These are phyloP conservation scores for Sakesphorus luctuosus DNA, from an alignment of 2,113 vertebrate genomes.

Conservation along the genomic window DNA sequence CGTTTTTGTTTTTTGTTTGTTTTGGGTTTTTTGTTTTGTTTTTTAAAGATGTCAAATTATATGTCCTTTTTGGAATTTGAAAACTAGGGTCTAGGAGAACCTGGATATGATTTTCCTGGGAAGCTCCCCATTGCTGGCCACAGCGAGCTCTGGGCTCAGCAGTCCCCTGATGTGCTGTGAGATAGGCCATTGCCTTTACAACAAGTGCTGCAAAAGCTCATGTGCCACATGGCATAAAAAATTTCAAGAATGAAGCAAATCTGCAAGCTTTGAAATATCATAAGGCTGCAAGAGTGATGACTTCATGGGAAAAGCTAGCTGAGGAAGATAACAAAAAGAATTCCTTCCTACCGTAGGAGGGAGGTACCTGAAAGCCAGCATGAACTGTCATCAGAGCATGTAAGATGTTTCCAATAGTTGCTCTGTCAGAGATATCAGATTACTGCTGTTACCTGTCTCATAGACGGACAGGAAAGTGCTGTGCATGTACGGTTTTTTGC, in stretches of 20 bases:
- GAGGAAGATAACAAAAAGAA: neutral
- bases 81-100: neutral
- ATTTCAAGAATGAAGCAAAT: neutral
- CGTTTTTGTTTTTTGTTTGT: no score
- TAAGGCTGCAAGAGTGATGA: neutral
- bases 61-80: neutral
- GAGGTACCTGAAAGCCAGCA: neutral
- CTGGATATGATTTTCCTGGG: neutral
- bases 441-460: slow-evolving; percentile 25
- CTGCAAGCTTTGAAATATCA: neutral
- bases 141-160: fast-evolving
- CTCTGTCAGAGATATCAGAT: neutral
- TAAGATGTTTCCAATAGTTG: neutral
- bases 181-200: neutral
- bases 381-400: neutral
- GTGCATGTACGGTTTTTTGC: neutral
- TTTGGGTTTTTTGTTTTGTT: neutral
- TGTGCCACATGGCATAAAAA: neutral
- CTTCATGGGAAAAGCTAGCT: neutral
- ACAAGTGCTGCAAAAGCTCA: neutral
- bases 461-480: neutral
- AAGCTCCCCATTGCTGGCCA: neutral
- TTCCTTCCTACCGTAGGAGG: neutral
- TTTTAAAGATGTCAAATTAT: neutral
- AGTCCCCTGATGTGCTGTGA: neutral